Base-by-base conservation (phyloP, 1,140 invertebrate species). In the Wiebesia pumilae region DNA sequence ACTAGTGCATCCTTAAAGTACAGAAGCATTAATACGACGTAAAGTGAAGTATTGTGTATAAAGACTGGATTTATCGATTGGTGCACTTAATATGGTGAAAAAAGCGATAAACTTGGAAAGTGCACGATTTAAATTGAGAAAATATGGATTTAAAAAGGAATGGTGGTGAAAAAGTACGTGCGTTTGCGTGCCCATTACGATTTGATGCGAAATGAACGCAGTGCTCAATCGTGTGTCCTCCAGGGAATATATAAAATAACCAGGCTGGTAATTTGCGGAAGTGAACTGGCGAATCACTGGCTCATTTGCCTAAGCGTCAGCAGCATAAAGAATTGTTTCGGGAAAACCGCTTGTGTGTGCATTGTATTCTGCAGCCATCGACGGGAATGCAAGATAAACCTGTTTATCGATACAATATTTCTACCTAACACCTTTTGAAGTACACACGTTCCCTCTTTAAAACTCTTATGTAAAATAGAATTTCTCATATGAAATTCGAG, bases 321-420 rank as follows among this genome's bases (percentile, higher is more conserved):
- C 69, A 83, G 73, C 82, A 79, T 79, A 78, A 84, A 69, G 58
- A 79, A 38, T 79, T 38, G 47, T 84, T 79, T 67, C 33, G 19
- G 47, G 38, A 84, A 79, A 65, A 65, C 38, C 27, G 54, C 71
- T 24, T 77, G 51, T 85, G 54, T 71, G 12, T 33, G 27, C 71
- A 58, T 27, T 30, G 35, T 47, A 21, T 10, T 30, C 14, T 33
- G 7, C 9, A 33, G n/a, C 47, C 4, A 30, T 67, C 27, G n/a
- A 3, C 16, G 47, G 33, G 7, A n/a, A 35, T 65, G 51, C 69
- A 19, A 4, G 54, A 75, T 78, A 77, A 84, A 62, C 54, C 35
- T 65, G 51, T 62, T 75, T 65, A 84, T 54, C 51, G 51, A 62
- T 84, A n/a, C 51, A 78, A 58, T 10, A n/a, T 83, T 58, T 38